These are phyloP conservation scores for Pseudolaguvia tuberculata DNA, from an alignment of 2,113 vertebrate genomes.

Conservation along the genomic window DNA sequence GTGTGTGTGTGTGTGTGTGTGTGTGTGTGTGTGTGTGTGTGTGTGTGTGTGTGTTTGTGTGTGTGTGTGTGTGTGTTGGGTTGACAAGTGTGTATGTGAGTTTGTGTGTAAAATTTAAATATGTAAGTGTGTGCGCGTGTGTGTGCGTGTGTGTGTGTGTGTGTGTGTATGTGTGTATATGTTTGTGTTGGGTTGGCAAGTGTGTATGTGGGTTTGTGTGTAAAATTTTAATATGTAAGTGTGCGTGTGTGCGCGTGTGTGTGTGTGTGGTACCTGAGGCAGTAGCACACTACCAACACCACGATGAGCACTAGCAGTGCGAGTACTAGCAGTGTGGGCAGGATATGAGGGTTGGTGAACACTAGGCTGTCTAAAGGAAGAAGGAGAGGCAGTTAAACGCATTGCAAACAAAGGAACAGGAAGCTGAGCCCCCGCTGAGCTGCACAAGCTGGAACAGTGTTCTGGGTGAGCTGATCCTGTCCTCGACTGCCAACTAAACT, in stretches of 20 bases:
- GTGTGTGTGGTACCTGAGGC: constrained; percentile 77
- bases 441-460: constrained; percentile 14
- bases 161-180: too few species aligned
- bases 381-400: constrained; percentile 55
- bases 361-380: constrained; percentile 45
- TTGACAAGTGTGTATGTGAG: too few species aligned
- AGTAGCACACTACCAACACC: constrained; percentile 77
- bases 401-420: constrained; percentile 57
- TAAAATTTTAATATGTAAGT: too few species aligned
- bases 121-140: neutral
- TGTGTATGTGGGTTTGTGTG: too few species aligned
- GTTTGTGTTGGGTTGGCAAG: too few species aligned
- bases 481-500: constrained; percentile 38
- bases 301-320: constrained; percentile 74
- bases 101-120: too few species aligned
- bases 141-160: neutral
- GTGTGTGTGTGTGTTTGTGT: too few species aligned
- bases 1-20: too few species aligned
- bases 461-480: constrained; percentile 12
- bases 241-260: neutral
- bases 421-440: constrained; percentile 47
- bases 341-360: constrained; percentile 56
- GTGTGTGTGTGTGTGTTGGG: too few species aligned
- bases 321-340: constrained; percentile 79
- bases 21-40: too few species aligned